Conservation (phyloP, 2,888 invertebrate species). For the Mechanitis messenoides region DNA sequence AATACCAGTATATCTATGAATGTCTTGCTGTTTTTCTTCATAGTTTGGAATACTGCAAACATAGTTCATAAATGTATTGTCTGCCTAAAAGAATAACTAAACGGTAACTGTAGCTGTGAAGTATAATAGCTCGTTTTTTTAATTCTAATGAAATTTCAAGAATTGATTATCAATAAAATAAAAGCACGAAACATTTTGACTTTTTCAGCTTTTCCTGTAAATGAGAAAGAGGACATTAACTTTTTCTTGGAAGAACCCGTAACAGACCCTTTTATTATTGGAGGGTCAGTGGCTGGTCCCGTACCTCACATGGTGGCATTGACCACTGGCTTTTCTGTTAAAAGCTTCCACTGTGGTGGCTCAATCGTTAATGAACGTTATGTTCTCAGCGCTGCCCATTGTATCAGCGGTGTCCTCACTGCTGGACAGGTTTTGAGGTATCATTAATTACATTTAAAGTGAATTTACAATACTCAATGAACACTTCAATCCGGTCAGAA, state of each 20-base stretch:
- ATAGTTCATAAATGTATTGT: no score
- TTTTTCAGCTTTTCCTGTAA: slow-evolving; percentile 45
- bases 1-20: no score
- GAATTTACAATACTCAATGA: neutral
- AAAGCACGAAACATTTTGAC: no score
- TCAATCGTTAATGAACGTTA: slow-evolving; percentile 12
- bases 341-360: slow-evolving; percentile 11
- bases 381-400: slow-evolving; percentile 7
- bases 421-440: neutral
- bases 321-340: neutral
- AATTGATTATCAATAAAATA: no score
- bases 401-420: neutral
- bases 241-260: slow-evolving; percentile 45
- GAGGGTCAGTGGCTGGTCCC: slow-evolving; percentile 46
- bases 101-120: no score
- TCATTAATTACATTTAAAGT: neutral
- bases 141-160: no score
- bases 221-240: slow-evolving; percentile 41
- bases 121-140: no score
- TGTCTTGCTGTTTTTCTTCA: no score
- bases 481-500: neutral
- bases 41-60: no score
- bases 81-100: no score
- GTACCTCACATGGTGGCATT: slow-evolving; percentile 36
- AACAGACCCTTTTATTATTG: slow-evolving; percentile 46